Evolutionary conservation across 2,888 invertebrate genomes (phyloP).

Genomic region (Diabrotica balteata): DNA sequence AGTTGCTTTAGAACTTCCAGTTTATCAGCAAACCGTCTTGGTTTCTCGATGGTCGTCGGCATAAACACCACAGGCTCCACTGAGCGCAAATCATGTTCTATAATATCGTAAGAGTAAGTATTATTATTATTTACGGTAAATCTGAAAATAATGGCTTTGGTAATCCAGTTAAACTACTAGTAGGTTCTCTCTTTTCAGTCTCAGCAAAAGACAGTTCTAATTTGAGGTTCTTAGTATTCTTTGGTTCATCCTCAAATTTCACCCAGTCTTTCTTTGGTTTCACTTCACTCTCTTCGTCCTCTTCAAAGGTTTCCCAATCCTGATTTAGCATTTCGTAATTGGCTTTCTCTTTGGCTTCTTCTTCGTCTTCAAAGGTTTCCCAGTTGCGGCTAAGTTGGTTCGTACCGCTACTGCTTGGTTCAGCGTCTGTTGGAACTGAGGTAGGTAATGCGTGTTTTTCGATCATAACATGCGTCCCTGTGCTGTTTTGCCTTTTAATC

Average conservation of each 20-base stretch:
- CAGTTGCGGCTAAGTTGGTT: conserved; percentile 37
- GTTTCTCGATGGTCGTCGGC: conserved; percentile 39
- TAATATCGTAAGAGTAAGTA: conserved; percentile 54
- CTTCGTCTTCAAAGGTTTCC: conserved; percentile 49
- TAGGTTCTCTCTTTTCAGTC: conserved; percentile 31
- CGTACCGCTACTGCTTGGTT: conserved; percentile 27
- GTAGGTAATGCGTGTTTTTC: conserved; percentile 41
- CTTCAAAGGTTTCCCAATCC: conserved; percentile 46
- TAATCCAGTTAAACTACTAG: conserved; percentile 40
- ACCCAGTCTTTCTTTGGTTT: conserved; percentile 18
- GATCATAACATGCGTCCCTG: conserved; percentile 38
- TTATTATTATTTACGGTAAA: conserved; percentile 62
- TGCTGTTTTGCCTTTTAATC: conserved; percentile 46
- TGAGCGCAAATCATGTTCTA: conserved; percentile 33
- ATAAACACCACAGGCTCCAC: conserved; percentile 47
- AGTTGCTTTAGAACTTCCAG: conserved; percentile 49
- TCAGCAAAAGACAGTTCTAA: conserved; percentile 45
- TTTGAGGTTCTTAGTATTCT: conserved; percentile 38
- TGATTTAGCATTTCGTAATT: conserved; percentile 42
- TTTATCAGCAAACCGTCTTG: conserved; percentile 29
- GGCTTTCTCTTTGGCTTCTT: conserved; percentile 38
- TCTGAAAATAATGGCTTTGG: conserved; percentile 67
- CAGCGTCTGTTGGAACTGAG: conserved; percentile 3
- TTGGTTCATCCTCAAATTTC: conserved; percentile 16
- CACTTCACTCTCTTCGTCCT: conserved; percentile 21